A percentile compares a stretch with the other conserved stretches of the same genome.
Conservation (phyloP, 2,113 vertebrate genomes). For the Charina bottae region DNA sequence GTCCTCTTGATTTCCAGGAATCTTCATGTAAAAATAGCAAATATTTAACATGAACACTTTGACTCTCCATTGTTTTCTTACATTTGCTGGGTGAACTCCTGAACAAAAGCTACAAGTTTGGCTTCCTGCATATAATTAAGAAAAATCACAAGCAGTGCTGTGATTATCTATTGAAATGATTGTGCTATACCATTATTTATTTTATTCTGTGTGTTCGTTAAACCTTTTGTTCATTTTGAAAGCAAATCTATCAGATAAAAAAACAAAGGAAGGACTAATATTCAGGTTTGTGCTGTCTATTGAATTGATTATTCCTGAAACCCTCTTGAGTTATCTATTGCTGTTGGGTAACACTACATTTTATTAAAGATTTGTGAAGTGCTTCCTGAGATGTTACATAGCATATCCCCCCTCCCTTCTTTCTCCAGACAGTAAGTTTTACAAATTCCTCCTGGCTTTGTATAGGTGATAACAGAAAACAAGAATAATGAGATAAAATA, state of each 20-base stretch:
- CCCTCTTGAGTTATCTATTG: constrained; percentile 65
- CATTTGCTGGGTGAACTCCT: neutral
- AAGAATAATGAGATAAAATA: constrained; percentile 79
- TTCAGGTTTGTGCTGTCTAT: constrained; percentile 50
- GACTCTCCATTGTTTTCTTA: neutral
- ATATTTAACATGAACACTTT: neutral
- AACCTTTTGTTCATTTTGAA: constrained; percentile 9
- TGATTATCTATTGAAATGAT: neutral
- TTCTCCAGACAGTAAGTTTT: constrained; percentile 67
- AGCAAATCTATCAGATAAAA: constrained; percentile 34
- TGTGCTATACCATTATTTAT: neutral
- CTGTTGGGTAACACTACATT: constrained; percentile 70
- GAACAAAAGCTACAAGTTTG: neutral
- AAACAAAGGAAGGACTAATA: neutral
- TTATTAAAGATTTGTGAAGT: constrained; percentile 79
- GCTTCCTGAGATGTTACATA: constrained; percentile 65
- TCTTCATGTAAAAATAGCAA: neutral
- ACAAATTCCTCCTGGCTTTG: constrained; percentile 73
- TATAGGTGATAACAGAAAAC: constrained; percentile 77
- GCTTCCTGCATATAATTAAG: neutral
- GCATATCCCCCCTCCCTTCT: constrained; percentile 13
- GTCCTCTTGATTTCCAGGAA: neutral
- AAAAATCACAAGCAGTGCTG: neutral
- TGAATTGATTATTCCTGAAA: constrained; percentile 55
- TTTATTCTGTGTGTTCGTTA: neutral